Percentiles rank a stretch among this genome's conserved stretches.
phyloP scores from a whole-genome alignment of 2,888 invertebrate species.

The Cremastinae sp. region DNA sequence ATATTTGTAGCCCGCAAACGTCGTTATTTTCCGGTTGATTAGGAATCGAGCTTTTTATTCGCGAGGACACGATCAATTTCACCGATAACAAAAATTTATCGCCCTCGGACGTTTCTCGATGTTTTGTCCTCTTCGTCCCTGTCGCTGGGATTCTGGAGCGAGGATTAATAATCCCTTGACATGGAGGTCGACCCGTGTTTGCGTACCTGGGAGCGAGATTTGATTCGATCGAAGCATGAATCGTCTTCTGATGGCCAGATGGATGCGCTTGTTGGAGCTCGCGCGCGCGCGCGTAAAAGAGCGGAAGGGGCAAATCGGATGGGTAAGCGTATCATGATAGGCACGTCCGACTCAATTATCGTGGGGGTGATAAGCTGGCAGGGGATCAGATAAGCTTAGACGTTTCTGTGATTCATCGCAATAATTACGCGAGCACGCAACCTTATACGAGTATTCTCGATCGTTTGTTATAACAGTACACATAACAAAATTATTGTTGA shows the following conservation, averaged over 20 bases:
- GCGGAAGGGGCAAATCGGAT: constrained; percentile 22
- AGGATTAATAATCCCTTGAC: constrained; percentile 32
- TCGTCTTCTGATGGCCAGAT: constrained; percentile 21
- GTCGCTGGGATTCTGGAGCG: constrained; percentile 6
- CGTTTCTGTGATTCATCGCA: constrained; percentile 66
- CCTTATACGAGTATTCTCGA: constrained; percentile 41
- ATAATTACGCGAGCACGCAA: constrained; percentile 66
- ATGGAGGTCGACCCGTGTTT: neutral
- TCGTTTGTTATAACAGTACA: constrained; percentile 10
- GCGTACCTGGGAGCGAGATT: constrained; percentile 1
- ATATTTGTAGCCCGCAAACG: too few relatives aligned
- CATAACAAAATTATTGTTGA: constrained; percentile 45
- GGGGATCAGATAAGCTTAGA: constrained; percentile 63
- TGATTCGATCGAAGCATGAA: constrained; percentile 30
- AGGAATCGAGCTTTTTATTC: neutral
- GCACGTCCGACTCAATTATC: constrained; percentile 68
- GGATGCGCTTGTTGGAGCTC: constrained; percentile 32
- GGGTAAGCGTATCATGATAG: constrained; percentile 61
- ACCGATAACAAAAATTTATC: neutral
- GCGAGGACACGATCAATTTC: neutral
- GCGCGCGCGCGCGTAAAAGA: constrained; percentile 10
- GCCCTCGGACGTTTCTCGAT: neutral
- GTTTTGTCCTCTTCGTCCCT: neutral
- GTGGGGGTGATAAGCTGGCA: constrained; percentile 63
- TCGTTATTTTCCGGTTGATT: neutral